These are phyloP conservation scores for Drosophila anceps DNA, from an alignment of 2,888 invertebrate species.

Conservation along the genomic window DNA sequence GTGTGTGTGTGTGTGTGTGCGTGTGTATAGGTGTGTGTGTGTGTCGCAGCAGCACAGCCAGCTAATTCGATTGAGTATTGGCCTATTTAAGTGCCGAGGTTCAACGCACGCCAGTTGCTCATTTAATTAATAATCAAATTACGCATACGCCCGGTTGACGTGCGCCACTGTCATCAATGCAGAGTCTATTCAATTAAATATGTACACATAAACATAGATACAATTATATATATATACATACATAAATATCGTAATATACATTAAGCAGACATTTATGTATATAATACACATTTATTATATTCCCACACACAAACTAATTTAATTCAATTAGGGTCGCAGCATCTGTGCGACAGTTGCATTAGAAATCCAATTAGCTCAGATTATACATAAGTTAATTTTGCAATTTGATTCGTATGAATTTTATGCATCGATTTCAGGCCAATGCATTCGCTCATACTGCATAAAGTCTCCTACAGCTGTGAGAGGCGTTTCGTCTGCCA, in stretches of 20 bases:
- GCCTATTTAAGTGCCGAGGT: slow-evolving; percentile 65
- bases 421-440: slow-evolving; percentile 16
- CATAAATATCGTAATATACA: no score
- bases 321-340: slow-evolving; percentile 63
- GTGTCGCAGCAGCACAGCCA: slow-evolving; percentile 25
- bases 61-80: slow-evolving; percentile 76
- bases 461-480: neutral
- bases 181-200: slow-evolving; percentile 44
- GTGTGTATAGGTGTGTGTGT: slow-evolving; percentile 16
- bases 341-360: slow-evolving; percentile 34
- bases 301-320: slow-evolving; percentile 39
- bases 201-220: slow-evolving; percentile 7
- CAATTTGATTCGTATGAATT: slow-evolving; percentile 13
- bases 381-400: slow-evolving; percentile 49
- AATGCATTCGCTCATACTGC: neutral
- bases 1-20: neutral
- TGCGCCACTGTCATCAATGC: slow-evolving; percentile 30
- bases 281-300: slow-evolving; percentile 25
- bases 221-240: neutral
- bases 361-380: slow-evolving; percentile 47
- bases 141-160: slow-evolving; percentile 76
- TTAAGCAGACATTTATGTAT: no score
- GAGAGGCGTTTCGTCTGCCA: neutral
- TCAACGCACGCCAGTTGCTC: slow-evolving; percentile 43
- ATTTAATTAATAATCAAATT: slow-evolving; percentile 81